Percentiles rank a stretch among this genome's conserved stretches.
These are phyloP conservation scores for Sarcophaga caerulescens DNA, from an alignment of 2,888 invertebrate species.

Conservation along the genomic window DNA sequence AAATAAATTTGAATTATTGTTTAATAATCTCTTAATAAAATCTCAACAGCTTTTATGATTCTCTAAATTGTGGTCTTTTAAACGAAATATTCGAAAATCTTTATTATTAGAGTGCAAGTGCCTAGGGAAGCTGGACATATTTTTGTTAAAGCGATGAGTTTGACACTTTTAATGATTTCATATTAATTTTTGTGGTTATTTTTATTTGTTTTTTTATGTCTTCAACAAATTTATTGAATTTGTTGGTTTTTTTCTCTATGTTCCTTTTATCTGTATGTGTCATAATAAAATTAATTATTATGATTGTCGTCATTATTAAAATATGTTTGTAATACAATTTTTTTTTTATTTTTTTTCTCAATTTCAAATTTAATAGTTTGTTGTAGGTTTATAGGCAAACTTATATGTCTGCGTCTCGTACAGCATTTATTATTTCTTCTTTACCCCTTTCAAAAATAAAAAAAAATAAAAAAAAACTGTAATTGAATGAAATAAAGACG, in stretches of 20 bases:
- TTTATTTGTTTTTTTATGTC: not conserved
- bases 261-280: not conserved
- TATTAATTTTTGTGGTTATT: slow-evolving; percentile 35
- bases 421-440: too few species aligned
- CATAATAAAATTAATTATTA: slow-evolving; percentile 17
- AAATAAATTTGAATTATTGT: slow-evolving; percentile 54
- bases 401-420: not conserved
- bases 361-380: slow-evolving; percentile 24
- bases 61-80: too few species aligned
- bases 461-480: not conserved
- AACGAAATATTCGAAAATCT: too few species aligned
- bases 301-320: slow-evolving; percentile 25
- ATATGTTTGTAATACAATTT: slow-evolving; percentile 10
- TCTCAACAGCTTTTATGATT: not conserved
- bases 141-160: not conserved
- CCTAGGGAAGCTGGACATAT: not conserved
- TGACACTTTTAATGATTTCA: slow-evolving; percentile 41
- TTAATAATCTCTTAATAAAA: slow-evolving; percentile 41
- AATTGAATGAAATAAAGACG: not conserved
- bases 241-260: not conserved
- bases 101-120: too few species aligned
- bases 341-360: not conserved
- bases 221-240: not conserved
- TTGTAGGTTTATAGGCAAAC: slow-evolving; percentile 8
- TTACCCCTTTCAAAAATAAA: not conserved